Evolutionary conservation across 2,888 invertebrate species (phyloP).

Genomic region (Ophion obscuratus): DNA sequence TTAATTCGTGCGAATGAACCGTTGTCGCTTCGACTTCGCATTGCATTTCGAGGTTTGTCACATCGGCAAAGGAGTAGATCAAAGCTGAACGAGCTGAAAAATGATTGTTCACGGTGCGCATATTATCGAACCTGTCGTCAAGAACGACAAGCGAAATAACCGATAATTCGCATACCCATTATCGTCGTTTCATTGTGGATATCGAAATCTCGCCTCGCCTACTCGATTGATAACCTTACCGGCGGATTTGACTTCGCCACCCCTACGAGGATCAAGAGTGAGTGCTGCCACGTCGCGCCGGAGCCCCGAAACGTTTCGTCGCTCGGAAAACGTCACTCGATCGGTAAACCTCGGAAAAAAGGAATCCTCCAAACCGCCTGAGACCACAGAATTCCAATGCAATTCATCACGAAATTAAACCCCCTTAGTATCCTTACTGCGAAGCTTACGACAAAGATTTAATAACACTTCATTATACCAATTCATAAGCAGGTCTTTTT

Average conservation of each 20-base stretch:
- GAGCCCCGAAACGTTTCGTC: conserved; percentile 46
- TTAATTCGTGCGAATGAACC: conserved; percentile 63
- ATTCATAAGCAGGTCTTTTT: too few relatives aligned
- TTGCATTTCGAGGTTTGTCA: conserved; percentile 43
- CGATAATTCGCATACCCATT: not conserved
- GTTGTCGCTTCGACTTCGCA: conserved; percentile 59
- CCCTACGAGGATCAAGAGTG: conserved; percentile 37
- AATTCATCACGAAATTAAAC: conserved; percentile 30
- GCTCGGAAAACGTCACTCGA: conserved; percentile 5
- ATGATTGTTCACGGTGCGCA: conserved; percentile 24
- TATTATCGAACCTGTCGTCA: conserved; percentile 23
- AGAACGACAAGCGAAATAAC: conserved; percentile 10
- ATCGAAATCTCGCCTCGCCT: not conserved
- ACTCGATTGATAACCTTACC: conserved; percentile 62
- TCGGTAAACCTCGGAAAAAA: conserved; percentile 70
- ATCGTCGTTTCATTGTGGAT: not conserved
- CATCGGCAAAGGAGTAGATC: conserved; percentile 9
- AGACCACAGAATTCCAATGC: not conserved
- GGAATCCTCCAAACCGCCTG: conserved; percentile 32
- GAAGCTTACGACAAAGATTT: not conserved
- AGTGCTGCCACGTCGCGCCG: conserved; percentile 73
- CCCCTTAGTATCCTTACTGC: not conserved
- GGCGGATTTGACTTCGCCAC: conserved; percentile 23
- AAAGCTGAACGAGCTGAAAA: not conserved
- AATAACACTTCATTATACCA: too few relatives aligned